Percentiles rank a stretch among this genome's conserved stretches.
These are phyloP conservation scores for Lithobates pipiens DNA, from an alignment of 2,797 vertebrate genomes.

Conservation along the genomic window DNA sequence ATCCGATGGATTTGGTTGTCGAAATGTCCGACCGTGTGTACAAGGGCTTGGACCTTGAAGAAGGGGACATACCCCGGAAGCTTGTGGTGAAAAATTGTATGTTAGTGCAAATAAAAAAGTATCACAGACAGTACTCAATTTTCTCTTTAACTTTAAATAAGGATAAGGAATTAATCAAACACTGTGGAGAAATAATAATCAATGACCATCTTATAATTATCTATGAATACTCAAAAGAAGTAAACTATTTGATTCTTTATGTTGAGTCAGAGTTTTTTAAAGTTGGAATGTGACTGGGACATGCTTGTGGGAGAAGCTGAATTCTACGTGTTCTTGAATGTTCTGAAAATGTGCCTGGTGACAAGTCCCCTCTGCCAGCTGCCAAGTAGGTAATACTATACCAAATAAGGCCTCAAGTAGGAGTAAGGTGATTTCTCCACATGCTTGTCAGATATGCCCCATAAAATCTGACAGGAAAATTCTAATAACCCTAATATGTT, in stretches of 20 bases:
- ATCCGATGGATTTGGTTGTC: too few species aligned
- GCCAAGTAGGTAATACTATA: conserved; percentile 29
- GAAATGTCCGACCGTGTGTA: too few species aligned
- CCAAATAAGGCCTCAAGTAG: conserved; percentile 24
- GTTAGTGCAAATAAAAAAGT: too few species aligned
- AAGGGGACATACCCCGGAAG: too few species aligned
- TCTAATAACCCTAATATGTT: conserved; percentile 6
- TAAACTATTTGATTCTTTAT: neutral
- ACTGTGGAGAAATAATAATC: neutral
- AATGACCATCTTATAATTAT: neutral
- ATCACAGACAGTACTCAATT: too few species aligned
- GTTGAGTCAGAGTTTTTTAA: conserved; percentile 21
- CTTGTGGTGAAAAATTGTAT: too few species aligned
- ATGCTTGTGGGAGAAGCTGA: conserved; percentile 3
- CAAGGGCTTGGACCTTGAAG: too few species aligned
- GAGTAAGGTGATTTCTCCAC: conserved; percentile 15
- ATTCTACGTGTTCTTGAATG: conserved; percentile 2
- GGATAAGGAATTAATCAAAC: neutral
- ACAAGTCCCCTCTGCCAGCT: conserved; percentile 10
- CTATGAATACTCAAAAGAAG: neutral
- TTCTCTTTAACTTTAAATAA: too few species aligned
- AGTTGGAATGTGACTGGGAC: neutral
- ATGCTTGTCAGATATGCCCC: conserved; percentile 9
- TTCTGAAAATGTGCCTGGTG: neutral
- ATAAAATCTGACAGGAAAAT: conserved; percentile 5